Base-by-base conservation (phyloP, 2,888 invertebrate genomes). In the Chrysomela aeneicollis region DNA sequence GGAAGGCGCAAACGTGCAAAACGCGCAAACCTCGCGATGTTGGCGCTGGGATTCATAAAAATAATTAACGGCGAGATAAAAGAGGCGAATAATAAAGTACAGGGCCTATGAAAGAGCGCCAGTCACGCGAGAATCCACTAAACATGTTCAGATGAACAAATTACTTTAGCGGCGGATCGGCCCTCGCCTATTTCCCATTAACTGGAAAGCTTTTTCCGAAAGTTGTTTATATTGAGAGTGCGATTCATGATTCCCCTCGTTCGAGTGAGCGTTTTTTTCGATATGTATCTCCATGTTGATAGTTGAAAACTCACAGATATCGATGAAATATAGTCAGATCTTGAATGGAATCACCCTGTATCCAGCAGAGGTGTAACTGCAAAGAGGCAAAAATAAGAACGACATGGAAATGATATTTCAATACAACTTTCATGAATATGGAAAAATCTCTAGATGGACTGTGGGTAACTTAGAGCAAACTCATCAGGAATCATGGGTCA, bases 131-230 rank as follows among this genome's bases (percentile, higher is more conserved):
- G 80, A 80, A 76, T 78, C 78, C 78, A 81, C 81, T 81, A 81
- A 82, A 81, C 80, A 81, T 81, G 81, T 81, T 79, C 79, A 80
- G 78, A 81, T 79, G 81, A 82, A 79, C 81, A 81, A 82, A 82
- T 82, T 81, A 82, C 82, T 82, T 82, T 81, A 82, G 81, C 80
- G 35, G 12, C 35, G 35, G 35, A 80, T 79, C 42, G n/a, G 77
- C 81, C 79, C 78, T 79, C 76, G 76, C 76, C 78, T 78, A 78
- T 79, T 81, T 80, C 80, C 81, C 81, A 82, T 82, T 82, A 82
- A 79, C 80, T 78, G 81, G 80, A 82, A 80, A 81, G 81, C 79
- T 81, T 82, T 82, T 74, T 79, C 77, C 75, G 74, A 79, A 79
- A 78, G 72, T 42, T 35, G 32, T 77, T 74, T 71, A 46, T 61